Evolutionary conservation across 2,113 vertebrate species (phyloP).

Genomic region (Percina caprodes): DNA sequence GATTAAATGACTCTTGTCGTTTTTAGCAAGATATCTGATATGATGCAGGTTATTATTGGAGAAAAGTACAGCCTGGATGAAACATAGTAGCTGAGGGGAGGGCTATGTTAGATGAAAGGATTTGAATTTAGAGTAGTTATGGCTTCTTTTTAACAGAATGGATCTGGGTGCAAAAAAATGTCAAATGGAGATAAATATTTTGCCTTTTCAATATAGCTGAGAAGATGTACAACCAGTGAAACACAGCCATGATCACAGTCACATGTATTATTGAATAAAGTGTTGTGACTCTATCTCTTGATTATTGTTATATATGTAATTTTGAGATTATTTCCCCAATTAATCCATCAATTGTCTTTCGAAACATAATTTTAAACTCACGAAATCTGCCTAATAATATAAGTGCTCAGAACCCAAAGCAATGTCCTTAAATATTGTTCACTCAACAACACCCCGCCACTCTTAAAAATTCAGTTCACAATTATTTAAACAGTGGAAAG

Average conservation of each 20-base stretch:
- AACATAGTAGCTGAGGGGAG: slow-evolving; percentile 41
- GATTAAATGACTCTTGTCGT: slow-evolving; percentile 57
- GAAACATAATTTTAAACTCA: background rate
- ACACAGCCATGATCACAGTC: background rate
- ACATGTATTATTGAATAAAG: background rate
- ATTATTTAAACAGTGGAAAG: no score
- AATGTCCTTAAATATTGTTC: background rate
- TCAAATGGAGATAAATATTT: background rate
- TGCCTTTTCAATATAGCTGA: background rate
- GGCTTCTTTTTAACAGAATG: background rate
- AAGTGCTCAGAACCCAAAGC: background rate
- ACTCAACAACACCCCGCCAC: background rate
- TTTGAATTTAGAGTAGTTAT: background rate
- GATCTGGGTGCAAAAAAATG: slow-evolving; percentile 2
- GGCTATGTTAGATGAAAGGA: slow-evolving; percentile 24
- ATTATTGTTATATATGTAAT: background rate
- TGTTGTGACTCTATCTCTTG: no score
- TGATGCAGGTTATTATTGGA: slow-evolving; percentile 58
- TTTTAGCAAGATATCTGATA: slow-evolving; percentile 47
- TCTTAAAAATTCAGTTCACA: no score
- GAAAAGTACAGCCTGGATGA: slow-evolving; percentile 62
- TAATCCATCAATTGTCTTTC: no score
- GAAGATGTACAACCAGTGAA: background rate
- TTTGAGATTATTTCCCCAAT: background rate
- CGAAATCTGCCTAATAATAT: background rate